These are phyloP conservation scores for Drosophila fungiperda DNA, from an alignment of 2,888 invertebrate genomes.

Conservation along the genomic window DNA sequence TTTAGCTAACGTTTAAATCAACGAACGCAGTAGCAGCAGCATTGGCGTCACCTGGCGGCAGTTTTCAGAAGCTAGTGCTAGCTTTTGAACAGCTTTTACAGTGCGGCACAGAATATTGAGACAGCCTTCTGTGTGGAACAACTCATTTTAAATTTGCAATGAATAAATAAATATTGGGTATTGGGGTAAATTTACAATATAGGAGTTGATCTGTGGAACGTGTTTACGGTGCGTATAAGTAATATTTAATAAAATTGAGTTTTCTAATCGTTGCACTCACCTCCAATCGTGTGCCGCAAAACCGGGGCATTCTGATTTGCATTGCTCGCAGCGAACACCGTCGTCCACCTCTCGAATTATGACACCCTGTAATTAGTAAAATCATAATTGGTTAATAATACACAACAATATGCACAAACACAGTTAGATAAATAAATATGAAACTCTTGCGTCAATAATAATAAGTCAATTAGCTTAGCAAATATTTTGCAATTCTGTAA, in stretches of 20 bases:
- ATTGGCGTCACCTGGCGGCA: slow-evolving; percentile 43
- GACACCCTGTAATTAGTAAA: slow-evolving; percentile 89
- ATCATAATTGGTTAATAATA: slow-evolving; percentile 27
- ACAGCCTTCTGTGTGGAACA: neutral
- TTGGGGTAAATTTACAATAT: neutral
- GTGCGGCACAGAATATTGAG: slow-evolving; percentile 32
- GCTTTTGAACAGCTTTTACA: slow-evolving; percentile 65
- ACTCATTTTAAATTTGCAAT: neutral
- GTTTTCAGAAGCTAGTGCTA: slow-evolving; percentile 1
- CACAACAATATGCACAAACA: neutral
- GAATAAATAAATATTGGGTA: neutral
- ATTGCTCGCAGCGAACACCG: slow-evolving; percentile 94
- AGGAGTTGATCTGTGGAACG: rapidly evolving
- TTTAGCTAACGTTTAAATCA: slow-evolving; percentile 6
- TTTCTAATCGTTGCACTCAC: slow-evolving; percentile 86
- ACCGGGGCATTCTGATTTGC: slow-evolving; percentile 92
- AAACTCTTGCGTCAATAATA: neutral
- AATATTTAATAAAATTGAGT: neutral
- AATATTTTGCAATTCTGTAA: neutral
- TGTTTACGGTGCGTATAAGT: slow-evolving; percentile 1
- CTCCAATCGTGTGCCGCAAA: slow-evolving; percentile 95
- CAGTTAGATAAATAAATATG: slow-evolving; percentile 8
- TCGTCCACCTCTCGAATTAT: slow-evolving; percentile 93
- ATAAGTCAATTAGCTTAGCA: slow-evolving; percentile 6
- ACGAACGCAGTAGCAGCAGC: too few relatives aligned